Base-by-base conservation (phyloP, 2,113 vertebrate genomes). In the Phyllostomus hastatus region DNA sequence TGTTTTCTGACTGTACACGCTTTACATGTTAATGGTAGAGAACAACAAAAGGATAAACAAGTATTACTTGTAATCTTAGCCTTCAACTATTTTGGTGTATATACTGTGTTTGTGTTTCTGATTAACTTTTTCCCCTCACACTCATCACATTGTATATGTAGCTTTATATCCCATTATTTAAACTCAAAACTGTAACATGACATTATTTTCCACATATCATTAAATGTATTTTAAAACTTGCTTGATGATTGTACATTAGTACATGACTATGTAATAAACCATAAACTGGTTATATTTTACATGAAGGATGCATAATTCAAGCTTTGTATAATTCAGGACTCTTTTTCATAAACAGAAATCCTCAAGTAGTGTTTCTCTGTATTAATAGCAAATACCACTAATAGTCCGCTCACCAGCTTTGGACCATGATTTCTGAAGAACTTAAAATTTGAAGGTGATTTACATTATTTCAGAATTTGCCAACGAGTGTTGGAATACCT, bases 231-330 rank as follows among this genome's bases (percentile, higher is more conserved):
- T 89, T 84, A 79, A 91, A 88, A 88, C 31, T 64, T 84, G 50
- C 31, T 76, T 79, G 84, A 94, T 72, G 70, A 79, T 66, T 67
- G 61, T 24, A 89, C 20, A 48, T 83, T 78, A 54, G 79, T 50
- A 41, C 70, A 50, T 84, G 33, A 64, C 46, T 66, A 67, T 59
- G 57, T 69, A 87, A 94, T 93, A 78, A 82, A 57, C 43, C 35
- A 88, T 83, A 54, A 93, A 24, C 22, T 50, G 85, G 41, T 35
- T 72, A 48, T 88, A 52, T 78, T 96, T 84, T 92, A 95, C 64
- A 48, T 67, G 79, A 94, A 73, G 11, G 64, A 48, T 80, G 67
- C 31, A 66, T 48, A 76, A 48, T 76, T 76, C 43, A 76, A 76
- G 31, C 33, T 89, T 75, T 88, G 50, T 50, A 61, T 82, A 83